Base-by-base conservation (phyloP, 23 tunicate genomes). In the Halocynthia aurantium region DNA sequence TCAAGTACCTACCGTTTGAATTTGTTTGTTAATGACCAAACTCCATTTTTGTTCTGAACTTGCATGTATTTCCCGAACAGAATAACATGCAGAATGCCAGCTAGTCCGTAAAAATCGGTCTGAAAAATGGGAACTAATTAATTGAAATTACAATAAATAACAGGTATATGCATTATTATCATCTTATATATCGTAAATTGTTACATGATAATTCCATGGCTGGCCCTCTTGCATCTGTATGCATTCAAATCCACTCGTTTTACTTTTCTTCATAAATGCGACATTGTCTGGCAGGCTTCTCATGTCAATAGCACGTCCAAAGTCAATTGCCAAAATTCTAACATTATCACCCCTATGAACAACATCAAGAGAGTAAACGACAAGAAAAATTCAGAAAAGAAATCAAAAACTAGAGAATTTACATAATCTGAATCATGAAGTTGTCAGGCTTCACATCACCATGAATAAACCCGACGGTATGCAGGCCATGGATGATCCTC, bases 381-480 rank as follows among this genome's bases (percentile, higher is more conserved):
- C 64, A 17, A 65, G 70, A 5, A 65, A 9, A 65, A 65, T 5
- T n/a, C 70, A 65, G 70, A 65, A 20, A 49, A 65, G 5, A 40
- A 20, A 49, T 5, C 15, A 58, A 58, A 13, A 58, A 58, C n/a
- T 58, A 13, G 63, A 58, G 17, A 58, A 58, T 58, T 58, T 15
- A 17, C 50, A 54, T 44, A 8, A 68, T 22, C 17, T 81, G 77
- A 11, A 91, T 72, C 71, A 91, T 72, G 52, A 91, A 82, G 62
- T 91, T 91, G 70, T 91, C 97, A 11, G 97, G 97, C 53, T 91
- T 91, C 12, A 91, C 65, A 78, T 91, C 97, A 18, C 87, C 97
- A 58, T 91, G 97, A 52, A 91, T 83, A 61, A 91, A 71, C 7
- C 77, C 87, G 10, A 81, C 82, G 6, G 62, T 60, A 78, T 91